phyloP scores from a whole-genome alignment of 2,797 vertebrate species.

The Danio albolineatus region DNA sequence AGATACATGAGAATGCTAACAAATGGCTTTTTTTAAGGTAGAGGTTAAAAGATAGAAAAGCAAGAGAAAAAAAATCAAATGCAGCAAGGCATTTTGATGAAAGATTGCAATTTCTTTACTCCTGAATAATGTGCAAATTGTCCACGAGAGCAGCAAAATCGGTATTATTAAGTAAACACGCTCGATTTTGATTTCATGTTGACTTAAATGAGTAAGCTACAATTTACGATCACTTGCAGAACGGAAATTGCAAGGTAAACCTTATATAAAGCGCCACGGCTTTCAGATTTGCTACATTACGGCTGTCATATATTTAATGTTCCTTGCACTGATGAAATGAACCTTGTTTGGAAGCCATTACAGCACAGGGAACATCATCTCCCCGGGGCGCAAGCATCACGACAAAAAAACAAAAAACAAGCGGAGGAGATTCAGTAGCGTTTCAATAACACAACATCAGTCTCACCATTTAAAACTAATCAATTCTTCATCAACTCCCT shows the following conservation, averaged over 20 bases:
- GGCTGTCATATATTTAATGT: slow-evolving; percentile 41
- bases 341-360: slow-evolving; percentile 49
- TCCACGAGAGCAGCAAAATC: background rate
- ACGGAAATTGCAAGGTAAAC: slow-evolving; percentile 41
- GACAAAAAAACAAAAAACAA: slow-evolving; percentile 2
- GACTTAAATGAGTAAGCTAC: background rate
- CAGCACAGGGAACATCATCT: slow-evolving; percentile 21
- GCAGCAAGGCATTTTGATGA: background rate
- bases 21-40: background rate
- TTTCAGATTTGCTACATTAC: slow-evolving; percentile 28
- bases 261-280: slow-evolving; percentile 23
- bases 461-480: slow-evolving; percentile 40
- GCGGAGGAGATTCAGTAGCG: background rate
- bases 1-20: background rate
- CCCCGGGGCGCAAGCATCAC: slow-evolving; percentile 10
- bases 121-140: background rate
- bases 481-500: slow-evolving; percentile 41
- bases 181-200: slow-evolving; percentile 4
- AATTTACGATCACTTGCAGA: background rate
- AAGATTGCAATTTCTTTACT: background rate
- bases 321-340: slow-evolving; percentile 46
- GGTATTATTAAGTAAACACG: background rate
- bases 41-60: background rate
- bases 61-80: background rate
- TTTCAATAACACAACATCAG: slow-evolving; percentile 11